Evolutionary conservation across 2,888 invertebrate species (phyloP), one percentile per base, ranked within the genome.

Genomic region (Pristionchus exspectatus): DNA sequence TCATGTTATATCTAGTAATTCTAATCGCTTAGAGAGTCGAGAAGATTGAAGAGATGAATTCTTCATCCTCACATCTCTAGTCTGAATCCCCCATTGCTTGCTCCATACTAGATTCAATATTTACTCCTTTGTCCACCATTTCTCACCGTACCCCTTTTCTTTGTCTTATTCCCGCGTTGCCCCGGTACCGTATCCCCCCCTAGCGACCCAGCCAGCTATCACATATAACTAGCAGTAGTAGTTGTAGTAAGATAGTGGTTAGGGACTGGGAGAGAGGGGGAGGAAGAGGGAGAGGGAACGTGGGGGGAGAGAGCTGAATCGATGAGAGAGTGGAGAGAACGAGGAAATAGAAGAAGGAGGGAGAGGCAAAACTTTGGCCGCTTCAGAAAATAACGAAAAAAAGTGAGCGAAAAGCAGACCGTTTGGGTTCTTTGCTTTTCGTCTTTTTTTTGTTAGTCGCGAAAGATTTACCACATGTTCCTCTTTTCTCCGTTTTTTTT

Each of bases 141-240:
- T 59, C 27, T 69, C 69, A 69, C 69, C 69, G 27, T 69, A 69
- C 27, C n/a, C n/a, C 63, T 27, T 50, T 50, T 50, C 59, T 18
- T 59, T 59, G 59, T 59, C 72, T 72, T 30, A 18, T 30, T 38
- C 30, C 72, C 59, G 24, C 14, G 74, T 44, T 77, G 21, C 77
- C 77, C 77, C 77, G 38, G 77, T 77, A 77, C 77, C 77, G 77
- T 77, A 77, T 44, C n/a, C 21, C 50, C n/a, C n/a, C 24, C n/a
- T 18, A 18, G 33, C 30, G 21, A 77, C 77, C 24, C 21, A 33
- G 77, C 33, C 44, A 27, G n/a, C 54, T 81, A 54, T n/a, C n/a
- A 81, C 33, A n/a, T 12, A 4, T 27, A 72, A n/a, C 27, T 18
- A 33, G 5, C 30, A 56, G 84, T 16, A 63, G 66, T 63, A 85